Conservation (phyloP, 2,797 vertebrate species). For the Pseudomugil gertrudae region DNA sequence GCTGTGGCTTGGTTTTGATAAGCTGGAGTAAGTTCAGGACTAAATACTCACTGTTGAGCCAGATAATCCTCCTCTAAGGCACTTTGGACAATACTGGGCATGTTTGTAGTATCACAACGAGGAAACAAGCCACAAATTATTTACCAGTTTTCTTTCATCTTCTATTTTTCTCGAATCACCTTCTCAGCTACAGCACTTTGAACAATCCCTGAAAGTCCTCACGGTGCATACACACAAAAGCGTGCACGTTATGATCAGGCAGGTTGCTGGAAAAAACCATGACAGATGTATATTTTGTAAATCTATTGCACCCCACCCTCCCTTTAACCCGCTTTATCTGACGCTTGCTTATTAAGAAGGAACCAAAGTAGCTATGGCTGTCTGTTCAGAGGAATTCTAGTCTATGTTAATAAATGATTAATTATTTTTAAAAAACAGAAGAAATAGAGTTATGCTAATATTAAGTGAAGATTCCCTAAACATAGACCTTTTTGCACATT, state of each 20-base stretch:
- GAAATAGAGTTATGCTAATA: constrained; percentile 37
- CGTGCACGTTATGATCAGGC: constrained; percentile 19
- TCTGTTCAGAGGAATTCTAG: constrained; percentile 49
- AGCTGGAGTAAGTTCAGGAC: constrained; percentile 12
- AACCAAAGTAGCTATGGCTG: constrained; percentile 70
- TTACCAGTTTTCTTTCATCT: constrained; percentile 23
- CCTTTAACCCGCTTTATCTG: constrained; percentile 1
- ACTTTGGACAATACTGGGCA: constrained; percentile 49
- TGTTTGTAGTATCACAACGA: constrained; percentile 32
- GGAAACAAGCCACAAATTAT: constrained; percentile 60
- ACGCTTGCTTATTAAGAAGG: constrained; percentile 32
- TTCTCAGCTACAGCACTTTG: constrained; percentile 62
- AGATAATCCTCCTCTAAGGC: constrained; percentile 31
- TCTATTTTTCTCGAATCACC: constrained; percentile 5
- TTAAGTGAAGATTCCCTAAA: constrained; percentile 49
- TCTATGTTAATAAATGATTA: constrained; percentile 42
- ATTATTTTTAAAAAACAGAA: constrained; percentile 61
- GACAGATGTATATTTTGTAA: constrained; percentile 66
- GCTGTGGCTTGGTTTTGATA: constrained; percentile 2
- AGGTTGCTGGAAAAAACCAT: constrained; percentile 22
- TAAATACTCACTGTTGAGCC: constrained; percentile 16
- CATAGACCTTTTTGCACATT: constrained; percentile 72
- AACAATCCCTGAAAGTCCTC: constrained; percentile 29
- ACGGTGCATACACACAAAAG: constrained; percentile 5
- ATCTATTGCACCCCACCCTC: constrained; percentile 12